Base-by-base conservation (phyloP, 2,113 vertebrate species). In the Excalfactoria chinensis region DNA sequence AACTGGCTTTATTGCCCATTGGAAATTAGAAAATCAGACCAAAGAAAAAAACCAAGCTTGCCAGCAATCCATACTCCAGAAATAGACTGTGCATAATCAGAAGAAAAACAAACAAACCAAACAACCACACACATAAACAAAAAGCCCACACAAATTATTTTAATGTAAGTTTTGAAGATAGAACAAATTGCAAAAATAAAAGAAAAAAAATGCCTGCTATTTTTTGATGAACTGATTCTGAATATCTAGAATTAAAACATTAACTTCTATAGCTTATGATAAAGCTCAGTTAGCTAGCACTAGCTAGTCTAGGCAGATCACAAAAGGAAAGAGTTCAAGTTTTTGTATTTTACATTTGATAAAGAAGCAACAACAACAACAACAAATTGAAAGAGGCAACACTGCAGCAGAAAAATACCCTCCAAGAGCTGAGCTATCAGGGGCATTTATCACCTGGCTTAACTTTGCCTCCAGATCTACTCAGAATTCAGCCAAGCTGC, bases 401-500 rank as follows among this genome's bases (percentile, higher is more conserved):
- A 84, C 14, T 35, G 32, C 6, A 13, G 67, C 18, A 75, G 48
- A 88, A 86, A 63, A 90, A 58, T 25, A 85, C 30, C 48, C 44
- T 72, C 43, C 35, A 68, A 41, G 16, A 66, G 48, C 34, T 44
- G 13, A 13, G 51, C 66, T 53, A 20, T 26, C 75, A 88, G 17
- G 7, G 12, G 14, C 21, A 88, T 86, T 84, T 3, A 70, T 85
- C 83, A 83, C 46, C 53, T 84, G 53, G 69, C 43, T 18, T 66
- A 68, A 66, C 34, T 92, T 68, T 66, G n/a, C 67, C 73, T 93
- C 66, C 37, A 81, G n/a, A 56, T 93, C 70, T 55, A 70, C 62
- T 76, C 63, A 66, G 25, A 91, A 87, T 85, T 20, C 12, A 76
- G 41, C 30, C 20, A 35, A 87, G 64, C 7, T 2, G 3, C 35